Conservation (phyloP, 2,113 vertebrate species). For the Okapia johnstoni region DNA sequence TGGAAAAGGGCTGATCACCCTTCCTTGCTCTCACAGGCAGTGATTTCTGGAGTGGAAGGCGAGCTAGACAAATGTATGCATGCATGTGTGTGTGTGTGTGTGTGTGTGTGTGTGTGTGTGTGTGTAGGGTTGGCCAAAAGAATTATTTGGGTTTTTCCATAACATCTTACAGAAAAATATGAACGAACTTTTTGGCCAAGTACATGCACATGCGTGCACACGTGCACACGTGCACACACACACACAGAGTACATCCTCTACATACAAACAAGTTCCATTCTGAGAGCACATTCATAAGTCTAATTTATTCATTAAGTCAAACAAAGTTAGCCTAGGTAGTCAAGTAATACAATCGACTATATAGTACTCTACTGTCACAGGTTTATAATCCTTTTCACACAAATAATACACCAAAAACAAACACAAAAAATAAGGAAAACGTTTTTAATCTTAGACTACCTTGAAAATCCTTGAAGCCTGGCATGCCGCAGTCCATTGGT, state of each 20-base stretch:
- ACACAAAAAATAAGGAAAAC: not conserved
- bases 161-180: not conserved
- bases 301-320: not conserved
- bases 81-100: not conserved
- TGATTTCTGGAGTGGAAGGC: not conserved
- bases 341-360: not conserved
- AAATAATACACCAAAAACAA: not conserved
- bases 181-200: not conserved
- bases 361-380: not conserved
- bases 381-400: not conserved
- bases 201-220: accelerated
- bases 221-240: not conserved
- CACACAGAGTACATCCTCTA: not conserved
- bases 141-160: not conserved
- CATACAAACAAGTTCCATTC: not conserved
- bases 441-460: not conserved
- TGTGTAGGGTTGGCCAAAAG: not conserved
- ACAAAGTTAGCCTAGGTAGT: not conserved
- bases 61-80: not conserved
- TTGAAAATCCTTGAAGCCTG: not conserved
- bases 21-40: not conserved
- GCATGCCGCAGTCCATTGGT: not conserved
- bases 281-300: not conserved
- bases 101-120: not conserved
- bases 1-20: not conserved